Percentiles rank a stretch among this genome's conserved stretches.
phyloP scores from a whole-genome alignment of 2,888 invertebrate species.

The Callinectes sapidus region DNA sequence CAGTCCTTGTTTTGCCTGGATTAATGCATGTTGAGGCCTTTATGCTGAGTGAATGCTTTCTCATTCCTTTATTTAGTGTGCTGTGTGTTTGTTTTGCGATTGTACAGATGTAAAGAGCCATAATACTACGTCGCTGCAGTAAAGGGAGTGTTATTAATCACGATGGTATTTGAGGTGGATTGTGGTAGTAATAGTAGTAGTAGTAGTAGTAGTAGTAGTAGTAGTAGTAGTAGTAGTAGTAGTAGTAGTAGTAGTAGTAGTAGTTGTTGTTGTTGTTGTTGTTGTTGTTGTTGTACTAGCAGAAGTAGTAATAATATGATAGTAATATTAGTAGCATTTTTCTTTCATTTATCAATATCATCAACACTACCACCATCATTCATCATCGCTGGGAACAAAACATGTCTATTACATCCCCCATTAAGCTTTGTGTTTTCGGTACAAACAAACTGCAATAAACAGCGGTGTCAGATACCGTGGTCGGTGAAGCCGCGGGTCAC shows the following conservation, averaged over 20 bases:
- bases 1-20: too few species aligned
- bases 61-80: too few species aligned
- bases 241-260: constrained; percentile 16
- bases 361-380: not conserved
- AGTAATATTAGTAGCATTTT: not conserved
- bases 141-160: not conserved
- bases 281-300: not conserved
- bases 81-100: too few species aligned
- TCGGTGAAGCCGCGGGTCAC: not conserved
- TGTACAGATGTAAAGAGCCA: too few species aligned
- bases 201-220: not conserved
- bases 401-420: not conserved
- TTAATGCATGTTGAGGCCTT: too few species aligned
- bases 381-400: not conserved
- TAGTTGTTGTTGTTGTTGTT: too few species aligned
- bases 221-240: constrained; percentile 16
- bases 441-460: not conserved
- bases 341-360: not conserved
- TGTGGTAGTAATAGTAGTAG: not conserved
- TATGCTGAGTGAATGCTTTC: too few species aligned
- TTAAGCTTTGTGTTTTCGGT: not conserved
- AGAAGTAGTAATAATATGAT: not conserved
- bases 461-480: not conserved
- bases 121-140: not conserved
- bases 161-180: not conserved